Percentiles rank a stretch among this genome's conserved stretches.
These are phyloP conservation scores for Phataginus tricuspis DNA, from an alignment of 2,797 vertebrate species.

Conservation along the genomic window DNA sequence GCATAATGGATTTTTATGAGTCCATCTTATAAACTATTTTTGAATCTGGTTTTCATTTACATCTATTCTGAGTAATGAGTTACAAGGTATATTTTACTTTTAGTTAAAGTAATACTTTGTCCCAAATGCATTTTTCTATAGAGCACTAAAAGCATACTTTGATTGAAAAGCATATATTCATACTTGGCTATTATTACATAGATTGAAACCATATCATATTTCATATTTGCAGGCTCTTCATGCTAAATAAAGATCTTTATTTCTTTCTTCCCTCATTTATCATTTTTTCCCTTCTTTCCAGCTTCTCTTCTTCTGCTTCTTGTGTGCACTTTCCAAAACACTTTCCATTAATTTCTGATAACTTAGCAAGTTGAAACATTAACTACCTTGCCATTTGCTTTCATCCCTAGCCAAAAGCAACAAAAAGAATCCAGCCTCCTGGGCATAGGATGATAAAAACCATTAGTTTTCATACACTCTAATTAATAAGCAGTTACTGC, in stretches of 20 bases:
- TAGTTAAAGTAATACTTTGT: neutral
- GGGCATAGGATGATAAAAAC: neutral
- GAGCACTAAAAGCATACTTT: neutral
- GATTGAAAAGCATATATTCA: neutral
- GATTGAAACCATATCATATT: neutral
- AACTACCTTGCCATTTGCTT: neutral
- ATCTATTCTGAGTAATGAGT: neutral
- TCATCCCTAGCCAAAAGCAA: neutral
- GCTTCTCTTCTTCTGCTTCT: neutral
- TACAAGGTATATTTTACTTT: neutral
- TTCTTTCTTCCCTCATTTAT: neutral
- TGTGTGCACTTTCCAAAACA: neutral
- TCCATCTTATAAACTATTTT: neutral
- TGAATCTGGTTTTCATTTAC: neutral
- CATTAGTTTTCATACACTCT: neutral
- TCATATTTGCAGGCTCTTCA: neutral
- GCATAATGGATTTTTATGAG: neutral
- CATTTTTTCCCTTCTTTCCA: neutral
- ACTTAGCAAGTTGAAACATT: neutral
- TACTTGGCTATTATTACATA: neutral
- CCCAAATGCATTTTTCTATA: neutral
- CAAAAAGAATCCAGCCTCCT: neutral
- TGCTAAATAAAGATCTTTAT: neutral
- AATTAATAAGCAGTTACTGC: neutral
- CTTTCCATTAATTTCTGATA: neutral